These are phyloP conservation scores for Phymanthus crucifer DNA, from an alignment of 92 coral and sea anemone species.

Conservation along the genomic window DNA sequence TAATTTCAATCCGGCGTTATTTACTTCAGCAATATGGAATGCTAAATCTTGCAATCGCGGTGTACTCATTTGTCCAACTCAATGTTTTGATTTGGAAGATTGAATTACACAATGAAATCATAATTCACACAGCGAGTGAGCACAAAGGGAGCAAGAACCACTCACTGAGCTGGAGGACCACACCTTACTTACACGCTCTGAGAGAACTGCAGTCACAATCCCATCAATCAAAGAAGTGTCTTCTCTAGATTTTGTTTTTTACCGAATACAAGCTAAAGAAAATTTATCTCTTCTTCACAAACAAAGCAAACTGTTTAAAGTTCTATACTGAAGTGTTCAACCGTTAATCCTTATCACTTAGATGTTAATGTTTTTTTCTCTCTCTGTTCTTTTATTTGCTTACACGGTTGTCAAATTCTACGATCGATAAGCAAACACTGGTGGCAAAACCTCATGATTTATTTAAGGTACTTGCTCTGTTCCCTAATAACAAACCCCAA, in stretches of 20 bases:
- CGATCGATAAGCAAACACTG: conserved; percentile 12
- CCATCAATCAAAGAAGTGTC: too few species aligned
- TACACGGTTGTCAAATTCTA: conserved; percentile 4
- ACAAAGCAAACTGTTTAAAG: background rate
- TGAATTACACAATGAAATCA: background rate
- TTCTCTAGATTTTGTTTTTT: too few species aligned
- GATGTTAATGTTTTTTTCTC: background rate
- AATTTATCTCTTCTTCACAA: background rate
- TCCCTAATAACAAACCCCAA: conserved; percentile 21
- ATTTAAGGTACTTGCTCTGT: conserved; percentile 47
- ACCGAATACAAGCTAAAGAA: background rate
- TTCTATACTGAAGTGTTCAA: background rate
- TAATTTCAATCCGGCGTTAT: background rate
- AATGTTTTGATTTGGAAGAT: background rate
- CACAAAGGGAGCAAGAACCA: background rate
- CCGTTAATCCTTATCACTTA: background rate
- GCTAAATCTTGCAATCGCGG: too few species aligned
- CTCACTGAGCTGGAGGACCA: conserved; percentile 1
- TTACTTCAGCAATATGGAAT: background rate
- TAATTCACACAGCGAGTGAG: background rate
- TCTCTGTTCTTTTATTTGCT: conserved; percentile 5
- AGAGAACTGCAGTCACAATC: background rate
- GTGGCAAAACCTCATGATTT: conserved; percentile 38
- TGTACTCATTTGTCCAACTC: background rate
- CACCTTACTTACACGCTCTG: conserved; percentile 18